Evolutionary conservation across 2,888 invertebrate genomes (phyloP).

Genomic region (Octonoba sinensis): DNA sequence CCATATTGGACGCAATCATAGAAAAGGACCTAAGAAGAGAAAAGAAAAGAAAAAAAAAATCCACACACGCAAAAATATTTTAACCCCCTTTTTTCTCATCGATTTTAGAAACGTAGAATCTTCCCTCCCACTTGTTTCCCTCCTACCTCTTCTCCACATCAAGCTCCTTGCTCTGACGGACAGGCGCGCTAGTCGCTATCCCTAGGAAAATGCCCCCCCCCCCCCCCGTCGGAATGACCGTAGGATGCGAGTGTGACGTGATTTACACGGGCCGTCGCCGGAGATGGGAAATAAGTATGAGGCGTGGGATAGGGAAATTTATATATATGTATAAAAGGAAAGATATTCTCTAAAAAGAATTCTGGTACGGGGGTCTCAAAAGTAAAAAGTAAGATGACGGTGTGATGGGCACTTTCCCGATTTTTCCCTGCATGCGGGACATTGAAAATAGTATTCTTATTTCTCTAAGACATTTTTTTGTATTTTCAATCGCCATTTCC

Average conservation of each 20-base stretch:
- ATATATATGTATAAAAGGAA: constrained; percentile 46
- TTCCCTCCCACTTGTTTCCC: constrained; percentile 6
- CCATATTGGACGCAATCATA: too few species aligned
- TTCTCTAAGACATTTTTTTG: constrained; percentile 56
- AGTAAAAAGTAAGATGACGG: constrained; percentile 46
- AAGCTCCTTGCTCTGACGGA: constrained; percentile 35
- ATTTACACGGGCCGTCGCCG: constrained; percentile 61
- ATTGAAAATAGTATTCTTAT: constrained; percentile 61
- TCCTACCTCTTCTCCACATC: constrained; percentile 5
- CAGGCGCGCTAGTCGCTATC: constrained; percentile 31
- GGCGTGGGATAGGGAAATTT: constrained; percentile 34
- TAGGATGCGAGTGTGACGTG: constrained; percentile 36
- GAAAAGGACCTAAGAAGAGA: too few species aligned
- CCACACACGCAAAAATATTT: too few species aligned
- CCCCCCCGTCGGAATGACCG: constrained; percentile 38
- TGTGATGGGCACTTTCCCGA: constrained; percentile 23
- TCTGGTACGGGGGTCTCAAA: neutral
- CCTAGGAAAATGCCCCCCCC: neutral
- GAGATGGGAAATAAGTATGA: constrained; percentile 51
- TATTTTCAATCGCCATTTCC: constrained; percentile 44
- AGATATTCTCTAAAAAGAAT: constrained; percentile 43
- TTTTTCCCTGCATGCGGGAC: constrained; percentile 33
- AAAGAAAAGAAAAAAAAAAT: too few species aligned
- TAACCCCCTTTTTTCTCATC: constrained; percentile 44
- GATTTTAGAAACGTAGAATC: constrained; percentile 32